Evolutionary conservation across 53 echinoderm and acorn worm genomes (phyloP).

Genomic region (Pentamera pediparva): DNA sequence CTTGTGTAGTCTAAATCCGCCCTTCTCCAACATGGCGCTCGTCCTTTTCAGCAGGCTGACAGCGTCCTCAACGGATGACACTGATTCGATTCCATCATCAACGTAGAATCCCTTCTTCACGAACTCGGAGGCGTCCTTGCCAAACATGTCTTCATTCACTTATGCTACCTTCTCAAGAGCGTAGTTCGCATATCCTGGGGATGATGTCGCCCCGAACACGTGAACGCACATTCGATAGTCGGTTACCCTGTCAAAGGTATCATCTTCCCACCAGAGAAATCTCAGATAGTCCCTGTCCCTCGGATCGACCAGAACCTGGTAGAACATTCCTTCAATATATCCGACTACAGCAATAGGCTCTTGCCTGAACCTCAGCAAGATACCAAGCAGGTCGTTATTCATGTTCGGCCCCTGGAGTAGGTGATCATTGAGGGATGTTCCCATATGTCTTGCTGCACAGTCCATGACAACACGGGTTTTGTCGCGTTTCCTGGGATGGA

Average conservation of each 20-base stretch:
- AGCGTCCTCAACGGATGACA: constrained; percentile 35
- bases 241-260: neutral
- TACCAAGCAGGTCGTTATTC: constrained; percentile 45
- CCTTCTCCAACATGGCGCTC: constrained; percentile 29
- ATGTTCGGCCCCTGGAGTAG: constrained; percentile 55
- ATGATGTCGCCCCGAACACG: constrained; percentile 48
- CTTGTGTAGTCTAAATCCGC: constrained; percentile 31
- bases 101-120: constrained; percentile 50
- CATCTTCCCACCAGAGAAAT: constrained; percentile 59
- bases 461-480: constrained; percentile 38
- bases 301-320: constrained; percentile 44
- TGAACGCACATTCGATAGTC: constrained; percentile 61
- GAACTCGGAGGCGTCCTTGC: constrained; percentile 41
- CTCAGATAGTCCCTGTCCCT: constrained; percentile 48
- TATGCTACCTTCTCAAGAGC: constrained; percentile 51
- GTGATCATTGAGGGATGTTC: constrained; percentile 42
- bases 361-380: constrained; percentile 41
- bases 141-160: constrained; percentile 31
- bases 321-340: constrained; percentile 61
- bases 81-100: constrained; percentile 42
- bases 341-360: constrained; percentile 49
- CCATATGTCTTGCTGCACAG: constrained; percentile 41
- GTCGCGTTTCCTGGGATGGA: constrained; percentile 38
- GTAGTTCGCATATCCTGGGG: constrained; percentile 62
- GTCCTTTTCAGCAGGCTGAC: constrained; percentile 30